Conservation (phyloP, 2,888 invertebrate species). For the Erynnis tages region DNA sequence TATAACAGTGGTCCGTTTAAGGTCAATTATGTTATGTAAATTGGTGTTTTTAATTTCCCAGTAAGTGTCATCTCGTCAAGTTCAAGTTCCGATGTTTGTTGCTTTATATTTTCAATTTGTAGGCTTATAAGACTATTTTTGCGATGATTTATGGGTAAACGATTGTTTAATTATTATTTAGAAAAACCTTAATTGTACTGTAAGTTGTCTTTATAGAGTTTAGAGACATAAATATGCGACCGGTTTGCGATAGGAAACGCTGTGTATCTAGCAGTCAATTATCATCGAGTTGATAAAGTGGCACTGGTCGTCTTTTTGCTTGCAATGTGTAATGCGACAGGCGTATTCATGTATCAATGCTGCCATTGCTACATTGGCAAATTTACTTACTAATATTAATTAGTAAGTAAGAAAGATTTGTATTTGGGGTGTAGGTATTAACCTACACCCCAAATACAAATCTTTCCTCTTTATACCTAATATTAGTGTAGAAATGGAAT, state of each 20-base stretch:
- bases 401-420: too few species aligned
- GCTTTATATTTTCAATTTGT: constrained; percentile 12
- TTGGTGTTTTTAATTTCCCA: neutral
- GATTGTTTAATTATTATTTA: neutral
- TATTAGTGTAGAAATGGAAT: too few species aligned
- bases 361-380: neutral
- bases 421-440: too few species aligned
- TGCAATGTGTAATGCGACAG: neutral
- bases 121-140: neutral
- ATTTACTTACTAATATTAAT: too few species aligned
- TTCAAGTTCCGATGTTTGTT: constrained; percentile 24
- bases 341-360: neutral
- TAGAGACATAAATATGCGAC: neutral
- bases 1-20: neutral
- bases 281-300: neutral
- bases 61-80: constrained; percentile 13
- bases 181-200: neutral
- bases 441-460: too few species aligned
- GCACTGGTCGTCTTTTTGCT: neutral
- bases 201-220: neutral
- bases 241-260: constrained; percentile 3
- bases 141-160: neutral
- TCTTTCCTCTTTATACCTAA: too few species aligned
- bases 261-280: neutral
- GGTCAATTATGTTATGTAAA: neutral